These are phyloP conservation scores for Anguilla megastoma DNA, from an alignment of 2,797 vertebrate genomes.

Conservation along the genomic window DNA sequence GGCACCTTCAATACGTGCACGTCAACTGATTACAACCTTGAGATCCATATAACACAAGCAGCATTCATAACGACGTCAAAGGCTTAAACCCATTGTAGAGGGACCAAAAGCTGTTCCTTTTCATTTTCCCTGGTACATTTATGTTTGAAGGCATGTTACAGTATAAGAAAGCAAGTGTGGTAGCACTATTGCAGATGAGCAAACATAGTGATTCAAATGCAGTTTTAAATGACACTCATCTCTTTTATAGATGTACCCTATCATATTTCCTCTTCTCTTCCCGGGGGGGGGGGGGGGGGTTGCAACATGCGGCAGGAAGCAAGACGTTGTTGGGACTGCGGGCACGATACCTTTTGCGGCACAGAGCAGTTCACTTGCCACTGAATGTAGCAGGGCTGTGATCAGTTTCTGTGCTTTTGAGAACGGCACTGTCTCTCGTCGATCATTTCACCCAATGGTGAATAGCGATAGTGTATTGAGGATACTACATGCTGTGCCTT, in stretches of 20 bases:
- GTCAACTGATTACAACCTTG: not conserved
- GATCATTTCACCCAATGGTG: constrained; percentile 25
- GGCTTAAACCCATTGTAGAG: not conserved
- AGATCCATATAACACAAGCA: not conserved
- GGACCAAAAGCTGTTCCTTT: not conserved
- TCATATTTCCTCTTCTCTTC: not conserved
- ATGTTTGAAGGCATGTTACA: not conserved
- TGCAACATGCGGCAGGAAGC: not conserved
- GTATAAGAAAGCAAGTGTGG: not conserved
- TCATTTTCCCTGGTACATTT: not conserved
- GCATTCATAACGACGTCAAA: not conserved
- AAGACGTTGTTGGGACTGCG: not conserved
- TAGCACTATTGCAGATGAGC: not conserved
- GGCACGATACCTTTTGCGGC: not conserved
- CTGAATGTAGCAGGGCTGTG: not conserved
- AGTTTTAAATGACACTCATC: not conserved
- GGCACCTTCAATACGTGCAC: not conserved
- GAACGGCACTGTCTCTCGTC: constrained; percentile 27
- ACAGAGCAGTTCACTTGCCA: not conserved
- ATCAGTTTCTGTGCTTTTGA: not conserved
- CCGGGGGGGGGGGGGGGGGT: not conserved
- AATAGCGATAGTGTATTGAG: constrained; percentile 43
- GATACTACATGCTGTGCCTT: constrained; percentile 45
- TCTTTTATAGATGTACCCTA: not conserved
- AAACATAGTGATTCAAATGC: not conserved